A percentile compares a stretch with the other conserved stretches of the same genome.
Conservation (phyloP, 2,797 vertebrate species). For the Pipistrellus nathusii region DNA sequence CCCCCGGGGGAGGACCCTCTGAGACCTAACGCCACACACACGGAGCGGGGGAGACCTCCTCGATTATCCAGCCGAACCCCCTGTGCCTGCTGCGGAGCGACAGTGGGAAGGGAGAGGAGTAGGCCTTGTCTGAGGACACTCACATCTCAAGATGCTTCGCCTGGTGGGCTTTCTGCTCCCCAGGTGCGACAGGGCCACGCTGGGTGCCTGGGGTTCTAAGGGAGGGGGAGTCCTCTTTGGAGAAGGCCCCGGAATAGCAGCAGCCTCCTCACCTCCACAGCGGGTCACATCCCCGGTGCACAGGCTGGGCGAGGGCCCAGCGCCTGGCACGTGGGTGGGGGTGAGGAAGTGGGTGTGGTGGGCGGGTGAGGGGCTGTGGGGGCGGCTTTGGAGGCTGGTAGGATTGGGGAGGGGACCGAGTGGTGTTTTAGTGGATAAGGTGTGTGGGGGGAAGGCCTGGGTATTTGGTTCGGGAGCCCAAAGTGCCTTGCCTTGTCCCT, state of each 20-base stretch:
- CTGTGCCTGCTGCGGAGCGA: neutral
- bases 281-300: neutral
- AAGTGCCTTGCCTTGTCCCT: neutral
- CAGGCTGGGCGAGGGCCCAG: neutral
- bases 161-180: neutral
- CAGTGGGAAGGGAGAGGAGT: neutral
- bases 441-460: neutral
- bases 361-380: neutral
- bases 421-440: neutral
- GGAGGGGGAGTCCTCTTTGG: neutral
- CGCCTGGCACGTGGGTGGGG: neutral
- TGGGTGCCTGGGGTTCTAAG: neutral
- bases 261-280: neutral
- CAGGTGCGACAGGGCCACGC: neutral
- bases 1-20: neutral
- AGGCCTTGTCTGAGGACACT: neutral
- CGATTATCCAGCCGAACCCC: neutral
- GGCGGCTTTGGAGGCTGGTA: neutral
- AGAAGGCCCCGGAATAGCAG: rapidly evolving
- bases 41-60: neutral
- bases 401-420: neutral
- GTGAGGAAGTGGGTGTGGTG: neutral
- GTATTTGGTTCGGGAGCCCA: neutral
- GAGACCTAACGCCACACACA: neutral
- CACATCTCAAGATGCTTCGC: neutral